Conservation (phyloP, 2,888 invertebrate genomes). For the Phengaris alcon region DNA sequence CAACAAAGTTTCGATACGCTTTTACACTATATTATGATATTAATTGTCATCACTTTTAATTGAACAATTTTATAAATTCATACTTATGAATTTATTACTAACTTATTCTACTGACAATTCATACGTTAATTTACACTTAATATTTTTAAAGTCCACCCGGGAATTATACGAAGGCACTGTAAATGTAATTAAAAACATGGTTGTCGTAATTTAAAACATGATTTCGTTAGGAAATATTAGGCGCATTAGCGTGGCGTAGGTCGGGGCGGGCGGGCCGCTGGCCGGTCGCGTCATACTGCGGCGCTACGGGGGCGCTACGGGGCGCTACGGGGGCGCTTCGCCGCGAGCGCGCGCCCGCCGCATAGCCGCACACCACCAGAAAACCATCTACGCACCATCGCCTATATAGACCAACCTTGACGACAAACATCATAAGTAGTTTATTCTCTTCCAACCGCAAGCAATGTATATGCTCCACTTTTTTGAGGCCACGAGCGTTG, state of each 20-base stretch:
- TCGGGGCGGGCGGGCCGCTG: constrained; percentile 58
- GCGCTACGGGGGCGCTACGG: constrained; percentile 52
- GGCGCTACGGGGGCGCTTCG: constrained; percentile 68
- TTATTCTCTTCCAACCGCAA: constrained; percentile 24
- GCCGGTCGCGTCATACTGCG: constrained; percentile 73
- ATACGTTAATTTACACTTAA: constrained; percentile 26
- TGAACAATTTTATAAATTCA: constrained; percentile 32
- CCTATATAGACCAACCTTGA: constrained; percentile 72
- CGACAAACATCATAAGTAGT: constrained; percentile 24
- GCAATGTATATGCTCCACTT: constrained; percentile 18
- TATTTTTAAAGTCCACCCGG: constrained; percentile 30
- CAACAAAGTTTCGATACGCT: constrained; percentile 56
- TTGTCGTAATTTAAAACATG: constrained; percentile 39
- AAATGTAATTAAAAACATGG: constrained; percentile 43
- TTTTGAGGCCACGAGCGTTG: constrained; percentile 28
- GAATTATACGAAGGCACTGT: constrained; percentile 59
- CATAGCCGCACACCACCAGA: constrained; percentile 47
- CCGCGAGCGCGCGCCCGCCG: constrained; percentile 45
- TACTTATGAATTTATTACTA: constrained; percentile 14
- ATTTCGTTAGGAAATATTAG: constrained; percentile 38
- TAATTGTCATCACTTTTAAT: constrained; percentile 22
- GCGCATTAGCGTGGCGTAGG: constrained; percentile 38
- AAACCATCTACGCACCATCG: constrained; percentile 61
- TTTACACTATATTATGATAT: constrained; percentile 27
- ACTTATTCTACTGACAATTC: constrained; percentile 26